These are phyloP conservation scores for Phenganax marumi DNA, from an alignment of 92 coral and sea anemone genomes.

Conservation along the genomic window DNA sequence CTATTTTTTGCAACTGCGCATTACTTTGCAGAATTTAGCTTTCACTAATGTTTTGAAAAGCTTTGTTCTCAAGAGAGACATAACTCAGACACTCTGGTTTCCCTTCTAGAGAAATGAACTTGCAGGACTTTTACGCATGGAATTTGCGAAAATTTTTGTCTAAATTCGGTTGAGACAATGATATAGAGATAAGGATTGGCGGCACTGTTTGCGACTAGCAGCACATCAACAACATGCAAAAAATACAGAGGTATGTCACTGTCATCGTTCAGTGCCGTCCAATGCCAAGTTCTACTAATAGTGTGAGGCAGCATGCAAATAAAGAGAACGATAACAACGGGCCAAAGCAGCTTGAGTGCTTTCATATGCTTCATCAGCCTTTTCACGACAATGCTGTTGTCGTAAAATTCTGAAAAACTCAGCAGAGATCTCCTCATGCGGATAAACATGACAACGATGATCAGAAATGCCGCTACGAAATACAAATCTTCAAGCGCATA, in stretches of 20 bases:
- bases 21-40: no score
- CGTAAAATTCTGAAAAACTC: slow-evolving; percentile 25
- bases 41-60: no score
- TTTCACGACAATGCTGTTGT: background rate
- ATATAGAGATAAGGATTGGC: slow-evolving; percentile 31
- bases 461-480: slow-evolving; percentile 1
- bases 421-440: slow-evolving; percentile 33
- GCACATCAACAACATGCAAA: slow-evolving; percentile 24
- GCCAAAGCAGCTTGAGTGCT: slow-evolving; percentile 40
- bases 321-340: slow-evolving; percentile 21
- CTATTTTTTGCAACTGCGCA: no score
- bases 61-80: no score
- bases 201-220: slow-evolving; percentile 36
- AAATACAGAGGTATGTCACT: background rate
- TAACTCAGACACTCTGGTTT: no score
- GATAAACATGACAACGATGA: slow-evolving; percentile 23
- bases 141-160: slow-evolving; percentile 21
- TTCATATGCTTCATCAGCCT: slow-evolving; percentile 22
- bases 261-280: background rate
- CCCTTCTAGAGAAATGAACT: background rate
- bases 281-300: slow-evolving; percentile 21
- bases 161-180: slow-evolving; percentile 29
- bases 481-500: slow-evolving; percentile 39
- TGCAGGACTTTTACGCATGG: slow-evolving; percentile 9
- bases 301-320: slow-evolving; percentile 9